Base-by-base conservation (phyloP, 1,140 invertebrate genomes). In the Drosophila elegans region DNA sequence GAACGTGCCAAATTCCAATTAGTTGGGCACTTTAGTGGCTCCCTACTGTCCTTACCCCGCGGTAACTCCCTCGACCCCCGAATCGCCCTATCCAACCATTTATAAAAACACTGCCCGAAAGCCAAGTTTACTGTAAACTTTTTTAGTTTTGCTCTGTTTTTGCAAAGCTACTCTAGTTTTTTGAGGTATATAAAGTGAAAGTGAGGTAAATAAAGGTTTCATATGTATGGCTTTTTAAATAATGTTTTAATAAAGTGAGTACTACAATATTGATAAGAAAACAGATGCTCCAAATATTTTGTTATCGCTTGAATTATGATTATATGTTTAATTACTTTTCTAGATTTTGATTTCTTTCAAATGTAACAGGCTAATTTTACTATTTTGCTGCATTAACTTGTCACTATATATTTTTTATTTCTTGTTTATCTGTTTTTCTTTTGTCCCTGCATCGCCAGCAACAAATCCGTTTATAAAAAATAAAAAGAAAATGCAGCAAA, bases 1-100 rank as follows among this genome's bases (percentile, higher is more conserved):
- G 63, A 80, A 82, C 64, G 63, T 74, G 80, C 39, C 71, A 75
- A 74, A 74, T 78, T 74, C 55, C 68, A 78, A 81, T 81, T 83
- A 75, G 72, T 51, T 42, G 54, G 32, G 39, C 45, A 72, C 68
- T 72, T 66, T 45, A 64, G 51, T 42, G 68, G 45, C 68, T 64
- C 60, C 60, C 60, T 34, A 64, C 45, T 49, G 60, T 71, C 42
- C 38, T 54, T 41, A 41, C 32, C 16, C 48, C 34, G 0, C 12
- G 32, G 34, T 32, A 32, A 11, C 38, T 13, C 16, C 16, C n/a
- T 36, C 13, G 0, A 4, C 42, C 34, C 29, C 1, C 11, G 10
- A 9, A n/a, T 10, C 21, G 11, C 44, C n/a, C n/a, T 2, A 12
- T 29, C 25, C 25, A 7, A 29, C 25, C 12, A 48, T 48, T 29